Evolutionary conservation across 2,888 invertebrate genomes (phyloP).

Genomic region (Punctoribates punctum): DNA sequence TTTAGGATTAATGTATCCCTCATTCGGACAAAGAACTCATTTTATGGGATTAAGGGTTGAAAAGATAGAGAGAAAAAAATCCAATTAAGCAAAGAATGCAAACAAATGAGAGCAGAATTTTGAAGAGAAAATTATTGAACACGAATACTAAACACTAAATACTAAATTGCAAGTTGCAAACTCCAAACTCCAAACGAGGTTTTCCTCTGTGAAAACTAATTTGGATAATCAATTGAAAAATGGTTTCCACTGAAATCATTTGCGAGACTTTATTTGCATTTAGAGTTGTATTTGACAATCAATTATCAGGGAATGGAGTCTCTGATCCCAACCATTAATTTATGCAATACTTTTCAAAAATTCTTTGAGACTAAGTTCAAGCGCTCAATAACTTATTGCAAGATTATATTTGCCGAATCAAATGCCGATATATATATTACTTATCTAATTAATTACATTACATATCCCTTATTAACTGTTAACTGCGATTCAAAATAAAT

Average conservation of each 20-base stretch:
- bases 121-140: neutral
- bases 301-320: conserved; percentile 14
- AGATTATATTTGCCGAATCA: neutral
- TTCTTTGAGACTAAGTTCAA: neutral
- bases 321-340: neutral
- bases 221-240: conserved; percentile 9
- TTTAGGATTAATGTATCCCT: neutral
- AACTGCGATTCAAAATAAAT: conserved; percentile 15
- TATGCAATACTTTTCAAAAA: neutral
- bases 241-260: neutral
- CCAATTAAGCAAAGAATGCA: neutral
- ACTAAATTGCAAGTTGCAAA: neutral
- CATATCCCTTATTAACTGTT: conserved; percentile 34
- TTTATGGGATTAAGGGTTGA: neutral
- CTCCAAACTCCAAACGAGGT: neutral
- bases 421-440: neutral
- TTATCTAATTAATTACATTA: conserved; percentile 29
- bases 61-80: neutral
- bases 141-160: neutral
- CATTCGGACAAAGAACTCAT: neutral
- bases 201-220: neutral
- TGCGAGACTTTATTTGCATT: neutral
- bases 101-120: neutral
- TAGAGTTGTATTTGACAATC: conserved; percentile 15
- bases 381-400: neutral